Base-by-base conservation (phyloP, 2,113 vertebrate genomes). In the Edolisoma coerulescens region DNA sequence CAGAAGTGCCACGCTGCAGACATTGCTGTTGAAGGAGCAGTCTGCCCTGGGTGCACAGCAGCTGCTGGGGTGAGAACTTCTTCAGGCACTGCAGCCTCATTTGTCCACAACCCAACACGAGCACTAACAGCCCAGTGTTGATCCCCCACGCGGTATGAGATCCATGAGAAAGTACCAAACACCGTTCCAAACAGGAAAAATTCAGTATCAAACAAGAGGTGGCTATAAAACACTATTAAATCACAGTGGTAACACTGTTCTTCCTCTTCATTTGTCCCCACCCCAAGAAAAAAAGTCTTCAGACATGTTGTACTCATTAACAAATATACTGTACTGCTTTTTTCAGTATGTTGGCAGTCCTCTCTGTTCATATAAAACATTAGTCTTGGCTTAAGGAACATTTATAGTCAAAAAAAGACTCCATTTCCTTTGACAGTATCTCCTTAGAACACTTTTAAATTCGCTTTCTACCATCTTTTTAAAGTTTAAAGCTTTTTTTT, bases 21-120 rank as follows among this genome's bases (percentile, higher is more conserved):
- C 44, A 18, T 5, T 24, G 33, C 60, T 44, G 42, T 14, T 17
- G 57, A 37, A 69, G 53, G 2, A 39, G 41, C 13, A 15, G 33
- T 7, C 56, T 75, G n/a, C 33, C 33, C 49, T 11, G 28, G 22
- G 15, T 5, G 42, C 33, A 42, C 15, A 77, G 59, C 64, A 63
- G 21, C 30, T 74, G 42, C 84, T 52, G 83, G 24, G 59, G 19
- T 32, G 54, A 63, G 37, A 69, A 53, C 15, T 41, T 49, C 57
- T 79, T 39, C 60, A 70, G 74, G 39, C 54, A 39, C 56, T 39
- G 45, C 54, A 61, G 42, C 69, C 16, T 45, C 42, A 2, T n/a
- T 41, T 52, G 32, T n/a, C 7, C 2, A n/a, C 76, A 64, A 11
- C 35, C n/a, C 81, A 67, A 14, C 47, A 54, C 0, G 0, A 70